Evolutionary conservation across 2,113 vertebrate genomes (phyloP), one percentile per base, ranked within the genome.

Genomic region (Pedionomus torquatus): DNA sequence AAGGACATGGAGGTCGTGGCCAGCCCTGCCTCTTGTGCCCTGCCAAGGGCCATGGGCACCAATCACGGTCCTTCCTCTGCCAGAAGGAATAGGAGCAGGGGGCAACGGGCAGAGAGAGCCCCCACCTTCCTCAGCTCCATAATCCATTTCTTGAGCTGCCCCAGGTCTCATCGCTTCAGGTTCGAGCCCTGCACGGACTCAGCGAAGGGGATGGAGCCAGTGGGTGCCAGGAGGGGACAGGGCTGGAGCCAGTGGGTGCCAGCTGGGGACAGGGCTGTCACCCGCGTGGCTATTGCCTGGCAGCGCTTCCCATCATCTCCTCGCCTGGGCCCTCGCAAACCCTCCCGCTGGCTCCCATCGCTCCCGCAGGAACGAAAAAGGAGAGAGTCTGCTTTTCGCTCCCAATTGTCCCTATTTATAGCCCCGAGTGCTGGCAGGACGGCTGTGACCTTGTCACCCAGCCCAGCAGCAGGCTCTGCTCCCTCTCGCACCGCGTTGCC

Each of bases 331-430:
- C 61, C 68, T 64, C 9, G 13, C 43, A 43, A 69, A 71, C 33
- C 39, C 80, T 93, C 80, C 91, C 1, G 18, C 49, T 57, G 71
- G 79, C 79, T 89, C 44, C 51, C 87, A 57, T 60, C 6, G 10
- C 80, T 93, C 49, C 76, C 0, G 13, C 55, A 82, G 93, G 81
- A 89, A 94, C 1, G 51, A 91, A 82, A 97, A 95, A 96, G 93
- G 95, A 93, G 76, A 64, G 64, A 89, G 84, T 23, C 81, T 37
- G 43, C 3, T 21, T 65, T 87, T 84, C n/a, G 17, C 84, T 94
- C 87, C 96, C 90, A 63, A 75, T 55, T 89, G 95, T 95, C 92
- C 90, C 95, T 96, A 96, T 96, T 96, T 97, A 93, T 96, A 95
- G 93, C 55, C 64, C 72, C 1, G 4, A 71, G 86, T 5, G 68